Percentiles rank a stretch among this genome's conserved stretches.
Evolutionary conservation across 1,140 invertebrate species (phyloP).

Genomic region (Ceratina japonica): DNA sequence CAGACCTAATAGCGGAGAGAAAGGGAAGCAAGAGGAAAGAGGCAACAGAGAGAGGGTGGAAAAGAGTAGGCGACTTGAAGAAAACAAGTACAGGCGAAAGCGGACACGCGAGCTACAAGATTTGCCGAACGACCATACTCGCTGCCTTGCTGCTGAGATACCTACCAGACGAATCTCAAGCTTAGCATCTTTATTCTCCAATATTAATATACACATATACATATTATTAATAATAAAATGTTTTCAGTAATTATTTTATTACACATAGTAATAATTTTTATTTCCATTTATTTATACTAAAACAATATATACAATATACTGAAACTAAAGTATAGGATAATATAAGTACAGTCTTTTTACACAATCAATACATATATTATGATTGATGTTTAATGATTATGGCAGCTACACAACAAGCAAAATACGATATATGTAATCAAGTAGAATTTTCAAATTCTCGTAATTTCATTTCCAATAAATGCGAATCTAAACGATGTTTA

Average conservation of each 20-base stretch:
- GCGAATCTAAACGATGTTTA: slow-evolving; percentile 87
- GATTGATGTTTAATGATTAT: too few species aligned
- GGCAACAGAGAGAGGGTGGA: slow-evolving; percentile 28
- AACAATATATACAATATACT: neutral
- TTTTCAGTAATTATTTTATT: too few species aligned
- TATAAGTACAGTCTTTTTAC: neutral
- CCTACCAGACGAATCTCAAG: neutral
- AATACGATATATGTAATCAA: too few species aligned
- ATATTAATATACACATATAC: too few species aligned
- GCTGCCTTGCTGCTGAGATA: neutral
- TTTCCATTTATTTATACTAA: too few species aligned
- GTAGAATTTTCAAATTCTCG: slow-evolving; percentile 25
- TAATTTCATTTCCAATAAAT: slow-evolving; percentile 79
- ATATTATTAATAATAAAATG: too few species aligned
- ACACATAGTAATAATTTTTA: too few species aligned
- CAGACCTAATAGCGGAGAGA: slow-evolving; percentile 8
- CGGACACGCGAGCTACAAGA: slow-evolving; percentile 25
- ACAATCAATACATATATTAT: neutral
- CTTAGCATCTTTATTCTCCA: too few species aligned
- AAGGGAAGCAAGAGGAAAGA: slow-evolving; percentile 43
- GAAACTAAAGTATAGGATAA: neutral
- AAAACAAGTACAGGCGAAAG: slow-evolving; percentile 30
- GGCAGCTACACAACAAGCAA: too few species aligned
- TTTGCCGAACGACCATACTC: slow-evolving; percentile 8
- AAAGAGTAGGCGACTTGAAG: slow-evolving; percentile 27